A percentile compares a stretch with the other conserved stretches of the same genome.
These are phyloP conservation scores for Tympanuchus pallidicinctus DNA, from an alignment of 2,113 vertebrate genomes.

Conservation along the genomic window DNA sequence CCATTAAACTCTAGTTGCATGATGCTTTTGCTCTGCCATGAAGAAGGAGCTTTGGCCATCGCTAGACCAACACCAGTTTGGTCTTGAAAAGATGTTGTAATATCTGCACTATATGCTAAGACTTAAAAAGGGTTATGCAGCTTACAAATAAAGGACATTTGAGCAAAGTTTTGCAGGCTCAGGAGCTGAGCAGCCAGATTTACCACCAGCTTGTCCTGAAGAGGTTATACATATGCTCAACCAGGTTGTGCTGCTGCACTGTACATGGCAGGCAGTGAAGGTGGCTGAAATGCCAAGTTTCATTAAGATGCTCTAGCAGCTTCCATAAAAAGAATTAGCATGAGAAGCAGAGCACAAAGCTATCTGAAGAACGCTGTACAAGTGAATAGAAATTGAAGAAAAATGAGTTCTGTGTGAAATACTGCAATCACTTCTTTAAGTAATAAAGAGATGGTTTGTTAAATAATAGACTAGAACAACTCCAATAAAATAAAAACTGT, in stretches of 20 bases:
- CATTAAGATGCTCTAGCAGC: conserved; percentile 30
- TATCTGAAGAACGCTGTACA: background rate
- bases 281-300: conserved; percentile 22
- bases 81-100: background rate
- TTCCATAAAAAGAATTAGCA: conserved; percentile 53
- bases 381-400: conserved; percentile 56
- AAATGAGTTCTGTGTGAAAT: conserved; percentile 61
- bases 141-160: background rate
- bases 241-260: background rate
- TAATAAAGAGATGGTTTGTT: conserved; percentile 64
- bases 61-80: background rate
- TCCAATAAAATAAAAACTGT: conserved; percentile 62
- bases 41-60: background rate
- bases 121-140: background rate
- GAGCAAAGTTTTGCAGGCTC: background rate
- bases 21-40: background rate
- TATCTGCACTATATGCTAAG: background rate
- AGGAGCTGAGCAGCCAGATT: background rate
- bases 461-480: conserved; percentile 68
- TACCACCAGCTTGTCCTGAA: background rate
- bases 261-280: background rate
- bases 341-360: conserved; percentile 54
- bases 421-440: conserved; percentile 64
- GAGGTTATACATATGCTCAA: background rate
- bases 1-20: background rate